Evolutionary conservation across 35 echinoderm and acorn worm genomes (phyloP), one percentile per base, ranked within the genome.

Genomic region (Lytechinus pictus): DNA sequence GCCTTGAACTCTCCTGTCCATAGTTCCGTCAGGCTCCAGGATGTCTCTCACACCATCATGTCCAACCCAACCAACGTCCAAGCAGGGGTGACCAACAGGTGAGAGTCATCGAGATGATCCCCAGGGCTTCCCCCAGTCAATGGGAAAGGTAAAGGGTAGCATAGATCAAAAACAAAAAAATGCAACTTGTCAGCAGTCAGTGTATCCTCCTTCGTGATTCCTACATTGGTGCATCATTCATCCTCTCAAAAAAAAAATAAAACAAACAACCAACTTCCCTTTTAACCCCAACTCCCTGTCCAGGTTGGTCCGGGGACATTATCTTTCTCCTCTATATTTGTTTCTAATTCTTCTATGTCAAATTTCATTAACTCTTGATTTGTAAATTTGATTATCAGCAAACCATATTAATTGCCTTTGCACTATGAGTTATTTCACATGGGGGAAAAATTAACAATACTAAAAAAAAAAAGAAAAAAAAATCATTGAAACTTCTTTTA

Each of bases 121-220:
- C 28, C 88, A 54, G 52, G 28, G 88, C 88, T 90, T 44, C 88
- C 56, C 88, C 88, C 29, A 16, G 88, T 16, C 88, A 90, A 21
- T 44, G 88, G 88, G 27, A 93, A 93, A 93, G 92, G 92, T 93
- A 93, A 93, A 93, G 92, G 92, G 92, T 93, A 93, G 92, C 92
- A 93, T 93, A 55, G 55, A 54, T 53, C 3, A 9, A 93, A 5
- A 92, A 27, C 5, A 5, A 90, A 90, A 90, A 52, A 79, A 79
- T 79, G 66, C 88, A 90, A 54, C n/a, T 90, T 90, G 88, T 90
- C 52, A 54, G 88, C 88, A 90, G 28, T 90, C 88, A 28, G 28
- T 44, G 88, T 52, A 21, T 90, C 88, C 88, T 44, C 16, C 3
- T 90, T 54, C 88, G 10, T 21, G 10, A 52, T 44, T 90, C 88